Conservation (phyloP, 2,797 vertebrate genomes). For the Sebastiscus tertius region DNA sequence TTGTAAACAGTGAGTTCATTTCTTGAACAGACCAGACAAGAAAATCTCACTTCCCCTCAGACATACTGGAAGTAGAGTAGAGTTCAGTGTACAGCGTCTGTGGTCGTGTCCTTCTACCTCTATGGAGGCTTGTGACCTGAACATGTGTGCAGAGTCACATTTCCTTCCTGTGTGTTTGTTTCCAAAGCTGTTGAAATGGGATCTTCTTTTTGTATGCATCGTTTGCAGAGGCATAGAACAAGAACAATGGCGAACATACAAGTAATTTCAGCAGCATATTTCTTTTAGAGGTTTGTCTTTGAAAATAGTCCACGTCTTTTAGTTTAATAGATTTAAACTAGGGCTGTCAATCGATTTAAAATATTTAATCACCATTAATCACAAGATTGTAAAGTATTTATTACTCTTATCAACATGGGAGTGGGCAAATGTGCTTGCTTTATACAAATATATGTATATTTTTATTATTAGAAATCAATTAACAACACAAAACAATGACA, state of each 20-base stretch:
- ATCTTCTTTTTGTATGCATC: conserved; percentile 14
- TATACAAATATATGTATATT: too few relatives aligned
- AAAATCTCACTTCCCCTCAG: conserved; percentile 24
- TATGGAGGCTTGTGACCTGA: conserved; percentile 31
- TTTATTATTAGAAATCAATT: too few relatives aligned
- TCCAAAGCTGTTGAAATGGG: conserved; percentile 31
- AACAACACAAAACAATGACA: too few relatives aligned
- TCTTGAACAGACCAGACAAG: conserved; percentile 3
- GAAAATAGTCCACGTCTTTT: not conserved
- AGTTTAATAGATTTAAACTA: not conserved
- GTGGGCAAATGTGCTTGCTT: too few relatives aligned
- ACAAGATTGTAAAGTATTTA: too few relatives aligned
- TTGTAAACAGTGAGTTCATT: conserved; percentile 6
- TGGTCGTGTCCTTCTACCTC: conserved; percentile 7
- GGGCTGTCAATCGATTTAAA: too few relatives aligned
- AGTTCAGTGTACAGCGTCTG: conserved; percentile 4
- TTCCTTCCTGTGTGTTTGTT: conserved; percentile 53
- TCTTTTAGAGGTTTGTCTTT: not conserved
- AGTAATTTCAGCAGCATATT: not conserved
- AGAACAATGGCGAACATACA: not conserved
- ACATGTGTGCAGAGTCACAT: conserved; percentile 35
- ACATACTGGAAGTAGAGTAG: not conserved
- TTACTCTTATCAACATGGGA: too few relatives aligned
- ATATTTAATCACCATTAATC: too few relatives aligned
- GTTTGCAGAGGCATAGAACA: not conserved